Percentiles rank a stretch among this genome's conserved stretches.
phyloP scores from a whole-genome alignment of 2,797 vertebrate genomes.

The Leptoclinus maculatus region DNA sequence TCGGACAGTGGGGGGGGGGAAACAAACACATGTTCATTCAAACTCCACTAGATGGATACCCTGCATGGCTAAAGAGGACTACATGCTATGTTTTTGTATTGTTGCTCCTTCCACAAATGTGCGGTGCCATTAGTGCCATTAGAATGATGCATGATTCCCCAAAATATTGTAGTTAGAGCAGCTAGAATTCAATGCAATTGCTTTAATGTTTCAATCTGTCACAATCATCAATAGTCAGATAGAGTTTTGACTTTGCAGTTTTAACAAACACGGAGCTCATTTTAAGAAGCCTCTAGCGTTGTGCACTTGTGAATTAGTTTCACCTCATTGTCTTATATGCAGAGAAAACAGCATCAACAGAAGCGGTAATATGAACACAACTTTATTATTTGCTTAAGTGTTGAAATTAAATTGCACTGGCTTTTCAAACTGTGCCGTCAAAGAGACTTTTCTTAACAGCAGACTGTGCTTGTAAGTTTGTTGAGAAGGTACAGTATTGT shows the following conservation, averaged over 20 bases:
- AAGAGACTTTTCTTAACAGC: background rate
- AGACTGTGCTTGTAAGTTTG: background rate
- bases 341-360: background rate
- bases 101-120: background rate
- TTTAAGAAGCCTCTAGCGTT: no score
- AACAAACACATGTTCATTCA: conserved; percentile 4
- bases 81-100: background rate
- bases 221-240: background rate
- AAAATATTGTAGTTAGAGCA: background rate
- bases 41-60: background rate
- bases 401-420: background rate
- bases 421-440: background rate
- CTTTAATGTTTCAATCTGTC: background rate
- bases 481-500: background rate
- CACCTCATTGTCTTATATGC: background rate
- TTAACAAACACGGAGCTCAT: background rate
- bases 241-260: background rate
- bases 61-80: no score
- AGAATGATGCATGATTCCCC: background rate
- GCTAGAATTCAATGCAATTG: background rate
- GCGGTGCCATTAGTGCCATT: background rate
- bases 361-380: background rate
- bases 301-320: background rate
- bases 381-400: background rate
- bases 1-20: background rate